These are phyloP conservation scores for Drosophila diplacantha DNA, from an alignment of 2,888 invertebrate species.

Conservation along the genomic window DNA sequence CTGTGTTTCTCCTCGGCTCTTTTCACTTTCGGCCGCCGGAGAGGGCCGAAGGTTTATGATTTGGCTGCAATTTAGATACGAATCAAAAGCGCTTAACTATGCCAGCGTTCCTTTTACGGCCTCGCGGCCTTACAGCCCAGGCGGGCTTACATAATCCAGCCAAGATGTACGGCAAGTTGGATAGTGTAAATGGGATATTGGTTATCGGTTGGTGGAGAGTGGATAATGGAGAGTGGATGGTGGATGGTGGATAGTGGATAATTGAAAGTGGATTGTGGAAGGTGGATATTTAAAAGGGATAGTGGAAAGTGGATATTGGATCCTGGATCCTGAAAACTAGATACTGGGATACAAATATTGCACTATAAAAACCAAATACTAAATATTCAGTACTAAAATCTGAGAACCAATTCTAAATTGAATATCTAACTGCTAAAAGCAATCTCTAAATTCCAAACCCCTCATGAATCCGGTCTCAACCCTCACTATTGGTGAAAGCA, in stretches of 20 bases:
- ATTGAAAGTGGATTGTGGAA: not conserved
- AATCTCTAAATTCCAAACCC: too few species aligned
- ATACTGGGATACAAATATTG: not conserved
- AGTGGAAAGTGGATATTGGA: not conserved
- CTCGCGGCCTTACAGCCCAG: not conserved
- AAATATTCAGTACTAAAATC: not conserved
- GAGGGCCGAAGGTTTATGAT: slow-evolving; percentile 28
- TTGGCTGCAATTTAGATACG: slow-evolving; percentile 37
- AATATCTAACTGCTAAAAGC: not conserved
- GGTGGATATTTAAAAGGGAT: not conserved
- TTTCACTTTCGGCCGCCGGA: slow-evolving; percentile 58
- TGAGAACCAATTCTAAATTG: not conserved
- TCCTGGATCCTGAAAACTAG: too few species aligned
- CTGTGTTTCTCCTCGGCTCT: slow-evolving; percentile 41
- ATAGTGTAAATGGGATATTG: not conserved
- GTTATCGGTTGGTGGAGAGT: too few species aligned
- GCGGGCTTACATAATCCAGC: slow-evolving; percentile 23
- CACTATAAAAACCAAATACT: not conserved
- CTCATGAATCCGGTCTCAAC: not conserved
- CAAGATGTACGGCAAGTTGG: slow-evolving; percentile 7
- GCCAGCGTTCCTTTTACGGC: slow-evolving; percentile 18
- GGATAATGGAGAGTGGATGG: not conserved
- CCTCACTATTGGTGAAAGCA: slow-evolving; percentile 45
- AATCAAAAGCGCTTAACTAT: slow-evolving; percentile 25
- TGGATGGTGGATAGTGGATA: not conserved